Evolutionary conservation across 2,888 invertebrate species (phyloP).

Genomic region (Brenthis hecate): DNA sequence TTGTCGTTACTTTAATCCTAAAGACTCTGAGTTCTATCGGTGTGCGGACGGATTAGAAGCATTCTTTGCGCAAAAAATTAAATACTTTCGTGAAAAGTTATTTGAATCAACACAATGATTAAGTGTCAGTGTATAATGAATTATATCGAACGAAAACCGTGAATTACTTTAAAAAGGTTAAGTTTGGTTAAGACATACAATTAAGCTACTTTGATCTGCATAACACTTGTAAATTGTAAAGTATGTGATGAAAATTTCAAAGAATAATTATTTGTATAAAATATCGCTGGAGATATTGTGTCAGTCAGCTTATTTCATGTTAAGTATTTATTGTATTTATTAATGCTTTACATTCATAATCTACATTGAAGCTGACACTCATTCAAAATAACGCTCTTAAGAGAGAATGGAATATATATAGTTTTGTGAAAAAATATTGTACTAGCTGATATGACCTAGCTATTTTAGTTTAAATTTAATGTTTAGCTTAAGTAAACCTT

Average conservation of each 20-base stretch:
- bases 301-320: conserved; percentile 64
- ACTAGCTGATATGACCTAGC: conserved; percentile 75
- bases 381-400: conserved; percentile 54
- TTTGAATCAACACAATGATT: conserved; percentile 84
- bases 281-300: conserved; percentile 55
- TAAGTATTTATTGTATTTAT: conserved; percentile 80
- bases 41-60: conserved; percentile 97
- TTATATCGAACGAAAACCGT: conserved; percentile 32
- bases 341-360: conserved; percentile 60
- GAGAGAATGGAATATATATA: conserved; percentile 64
- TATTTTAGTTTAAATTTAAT: conserved; percentile 66
- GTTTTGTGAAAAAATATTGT: conserved; percentile 68
- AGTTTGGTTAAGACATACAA: conserved; percentile 36
- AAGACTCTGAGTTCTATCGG: conserved; percentile 97
- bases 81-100: conserved; percentile 92
- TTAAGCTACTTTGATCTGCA: conserved; percentile 42
- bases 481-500: conserved; percentile 74
- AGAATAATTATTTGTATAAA: conserved; percentile 64
- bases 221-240: conserved; percentile 69
- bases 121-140: conserved; percentile 57
- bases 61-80: conserved; percentile 97
- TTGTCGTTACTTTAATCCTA: conserved; percentile 98
- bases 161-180: conserved; percentile 13
- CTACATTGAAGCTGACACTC: conserved; percentile 64
- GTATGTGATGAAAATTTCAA: conserved; percentile 71